Base-by-base conservation (phyloP, 2,113 vertebrate species). In the Lepisosteus oculatus region DNA sequence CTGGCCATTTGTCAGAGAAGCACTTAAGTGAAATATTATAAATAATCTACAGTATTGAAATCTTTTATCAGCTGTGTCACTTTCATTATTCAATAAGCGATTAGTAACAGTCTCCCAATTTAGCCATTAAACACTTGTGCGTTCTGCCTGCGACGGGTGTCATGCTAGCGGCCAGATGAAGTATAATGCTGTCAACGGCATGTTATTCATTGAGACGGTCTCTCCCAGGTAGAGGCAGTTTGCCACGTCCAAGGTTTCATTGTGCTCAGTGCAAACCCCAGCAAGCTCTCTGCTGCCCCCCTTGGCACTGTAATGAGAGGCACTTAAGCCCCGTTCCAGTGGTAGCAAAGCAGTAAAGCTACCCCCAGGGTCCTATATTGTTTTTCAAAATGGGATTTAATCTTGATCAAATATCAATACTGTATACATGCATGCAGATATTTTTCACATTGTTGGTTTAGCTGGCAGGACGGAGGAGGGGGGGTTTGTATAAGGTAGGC, bases 21-120 rank as follows among this genome's bases (percentile, higher is more conserved):
- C 92, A 85, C 88, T 87, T 90, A 92, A 94, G 92, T 93, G 93
- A 91, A 94, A 91, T 93, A 85, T 88, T 87, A 94, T 96, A 89
- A 90, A 93, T 97, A 94, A 93, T 91, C 88, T 81, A 90, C 81
- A 73, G 79, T 92, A 94, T 93, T 94, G 95, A 95, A 96, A 90
- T 93, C 94, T 95, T 95, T 95, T 94, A 95, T 95, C 95, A 91
- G 92, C 87, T 93, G 89, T 95, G 95, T 92, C 95, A 93, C 91
- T 92, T 95, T 88, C 95, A 96, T 97, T 94, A 94, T 94, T 97
- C 94, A 94, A 74, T 93, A 88, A 93, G 86, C 78, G 89, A 94
- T 95, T 91, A 94, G 93, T 85, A 90, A 89, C 91, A 85, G 92
- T 92, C 88, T 85, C 81, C 91, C 89, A 93, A 85, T 90, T 88